Base-by-base conservation (phyloP, 2,888 invertebrate species). In the Myathropa florea region DNA sequence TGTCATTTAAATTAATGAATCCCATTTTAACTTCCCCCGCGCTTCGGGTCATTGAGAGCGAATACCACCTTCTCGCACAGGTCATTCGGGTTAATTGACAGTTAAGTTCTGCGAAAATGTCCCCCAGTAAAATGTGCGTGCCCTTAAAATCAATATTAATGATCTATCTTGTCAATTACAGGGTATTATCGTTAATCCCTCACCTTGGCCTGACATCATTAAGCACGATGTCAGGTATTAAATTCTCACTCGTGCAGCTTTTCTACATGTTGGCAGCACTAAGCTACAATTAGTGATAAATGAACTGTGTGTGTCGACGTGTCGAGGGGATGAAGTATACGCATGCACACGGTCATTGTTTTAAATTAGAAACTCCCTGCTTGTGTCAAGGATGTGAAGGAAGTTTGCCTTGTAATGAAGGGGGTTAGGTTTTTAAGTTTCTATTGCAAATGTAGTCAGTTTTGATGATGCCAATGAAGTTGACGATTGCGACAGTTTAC, bases 141-240 rank as follows among this genome's bases (percentile, higher is more conserved):
- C 46, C 65, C 80, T 65, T 72, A 57, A 24, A 84, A 85, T 71
- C 84, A 26, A 39, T 77, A 85, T 85, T 85, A 81, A 85, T 85
- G 84, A 85, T 85, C 53, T 55, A 81, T 81, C 67, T 26, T 76
- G 84, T 85, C 84, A 85, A 85, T 85, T 85, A 81, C 81, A 72
- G 55, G 57, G 84, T 10, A 85, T 85, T 85, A 85, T 21, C 57
- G 72, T 72, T 84, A 84, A 84, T 81, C 84, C 81, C 84, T 81
- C 63, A 85, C 84, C 84, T 85, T 85, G 71, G 81, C 81, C 84
- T 67, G 61, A 68, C 81, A 85, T 85, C 84, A 85, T 85, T 85
- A 85, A 85, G 70, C 81, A 81, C 76, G 64, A 57, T 85, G 76
- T 85, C 81, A 77, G 84, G 81, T 85, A 85, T 85, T 81, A 85